A percentile compares a stretch with the other conserved stretches of the same genome.
Evolutionary conservation across 2,888 invertebrate genomes (phyloP).

Genomic region (Laothoe populi): DNA sequence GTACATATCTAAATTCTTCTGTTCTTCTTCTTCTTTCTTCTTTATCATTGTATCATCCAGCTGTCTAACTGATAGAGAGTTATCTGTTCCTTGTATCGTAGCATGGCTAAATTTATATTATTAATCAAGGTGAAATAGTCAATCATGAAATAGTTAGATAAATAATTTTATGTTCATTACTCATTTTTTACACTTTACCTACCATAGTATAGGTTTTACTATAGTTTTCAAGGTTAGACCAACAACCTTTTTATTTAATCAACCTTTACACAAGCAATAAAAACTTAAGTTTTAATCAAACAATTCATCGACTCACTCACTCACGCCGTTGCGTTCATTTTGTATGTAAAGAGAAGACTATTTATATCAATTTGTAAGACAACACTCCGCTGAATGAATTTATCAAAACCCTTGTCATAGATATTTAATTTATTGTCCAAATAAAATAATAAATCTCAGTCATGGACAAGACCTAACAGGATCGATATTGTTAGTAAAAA

Average conservation of each 20-base stretch:
- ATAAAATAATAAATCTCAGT: conserved; percentile 34
- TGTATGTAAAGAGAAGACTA: conserved; percentile 4
- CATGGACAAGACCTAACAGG: conserved; percentile 29
- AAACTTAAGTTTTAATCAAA: neutral
- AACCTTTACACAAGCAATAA: neutral
- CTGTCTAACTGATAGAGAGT: no score
- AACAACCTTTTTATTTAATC: neutral
- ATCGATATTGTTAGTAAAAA: conserved; percentile 29
- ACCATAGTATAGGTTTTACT: no score
- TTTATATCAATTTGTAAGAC: conserved; percentile 23
- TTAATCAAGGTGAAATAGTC: no score
- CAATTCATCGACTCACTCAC: conserved; percentile 9
- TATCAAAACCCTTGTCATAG: conserved; percentile 34
- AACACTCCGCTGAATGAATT: conserved; percentile 25
- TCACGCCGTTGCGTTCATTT: neutral
- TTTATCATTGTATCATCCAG: no score
- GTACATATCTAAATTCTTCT: no score
- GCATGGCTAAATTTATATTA: no score
- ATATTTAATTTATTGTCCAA: conserved; percentile 37
- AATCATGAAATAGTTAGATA: no score
- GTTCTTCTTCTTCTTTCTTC: no score
- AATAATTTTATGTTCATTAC: neutral
- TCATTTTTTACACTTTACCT: neutral
- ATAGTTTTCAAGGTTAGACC: neutral
- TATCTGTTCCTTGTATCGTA: no score